phyloP scores from a whole-genome alignment of 2,888 invertebrate species.

The Melolontha melolontha region DNA sequence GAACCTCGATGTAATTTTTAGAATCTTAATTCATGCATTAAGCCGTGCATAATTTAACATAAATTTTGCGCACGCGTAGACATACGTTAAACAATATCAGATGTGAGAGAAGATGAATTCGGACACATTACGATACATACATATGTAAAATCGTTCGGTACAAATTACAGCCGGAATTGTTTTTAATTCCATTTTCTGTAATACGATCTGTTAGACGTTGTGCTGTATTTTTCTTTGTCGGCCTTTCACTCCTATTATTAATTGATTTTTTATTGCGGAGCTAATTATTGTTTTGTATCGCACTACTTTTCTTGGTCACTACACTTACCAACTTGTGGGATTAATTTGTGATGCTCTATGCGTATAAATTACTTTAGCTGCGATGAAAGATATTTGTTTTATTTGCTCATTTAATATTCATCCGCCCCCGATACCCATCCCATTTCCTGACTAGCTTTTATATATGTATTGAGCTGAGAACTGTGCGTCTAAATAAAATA shows the following conservation, averaged over 20 bases:
- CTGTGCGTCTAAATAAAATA: conserved; percentile 4
- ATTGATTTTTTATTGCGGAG: conserved; percentile 28
- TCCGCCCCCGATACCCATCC: conserved; percentile 43
- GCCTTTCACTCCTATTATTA: conserved; percentile 19
- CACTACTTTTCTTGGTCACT: background rate
- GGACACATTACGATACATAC: conserved; percentile 11
- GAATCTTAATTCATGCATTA: conserved; percentile 15
- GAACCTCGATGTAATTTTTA: conserved; percentile 1
- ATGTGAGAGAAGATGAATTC: conserved; percentile 1
- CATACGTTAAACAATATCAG: conserved; percentile 3
- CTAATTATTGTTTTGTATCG: conserved; percentile 28
- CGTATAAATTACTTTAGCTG: conserved; percentile 21
- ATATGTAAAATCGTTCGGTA: background rate
- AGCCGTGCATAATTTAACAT: background rate
- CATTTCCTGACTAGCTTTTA: conserved; percentile 43
- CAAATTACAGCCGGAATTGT: conserved; percentile 24
- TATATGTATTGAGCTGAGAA: background rate
- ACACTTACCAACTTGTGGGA: background rate
- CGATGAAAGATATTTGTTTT: conserved; percentile 28
- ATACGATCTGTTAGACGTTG: conserved; percentile 22
- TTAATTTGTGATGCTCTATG: background rate
- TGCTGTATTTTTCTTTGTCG: conserved; percentile 23
- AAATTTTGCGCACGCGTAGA: conserved; percentile 23
- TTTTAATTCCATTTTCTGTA: conserved; percentile 18
- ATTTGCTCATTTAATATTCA: conserved; percentile 37